Base-by-base conservation (phyloP, 2,113 vertebrate species). In the Bostrychus sinensis region DNA sequence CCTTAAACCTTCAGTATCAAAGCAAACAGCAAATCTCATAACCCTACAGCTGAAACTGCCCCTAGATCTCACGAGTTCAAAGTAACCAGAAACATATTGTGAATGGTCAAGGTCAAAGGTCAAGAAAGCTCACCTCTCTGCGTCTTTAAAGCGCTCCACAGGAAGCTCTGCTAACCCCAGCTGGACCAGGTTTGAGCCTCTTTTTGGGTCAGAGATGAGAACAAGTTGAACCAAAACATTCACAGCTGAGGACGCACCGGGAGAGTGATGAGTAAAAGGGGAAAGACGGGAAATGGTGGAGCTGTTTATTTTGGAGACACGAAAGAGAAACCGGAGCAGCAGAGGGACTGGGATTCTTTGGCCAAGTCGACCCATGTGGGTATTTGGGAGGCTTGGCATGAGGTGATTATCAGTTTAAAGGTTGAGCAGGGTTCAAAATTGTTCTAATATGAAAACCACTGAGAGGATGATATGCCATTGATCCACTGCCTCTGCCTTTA, bases 91-190 rank as follows among this genome's bases (percentile, higher is more conserved):
- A 75, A 75, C 74, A 81, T 68, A 72, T 65, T 46, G 62, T 63
- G 67, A 62, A 62, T 76, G 20, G 12, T 25, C 2, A 2, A 56
- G 58, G 75, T 84, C 70, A 71, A 56, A 79, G 80, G 51, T 84
- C 63, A 58, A 34, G 57, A 74, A 78, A 69, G 39, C 62, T 66
- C 70, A 84, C 70, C 67, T 70, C 25, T 8, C 34, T 16, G 14
- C 32, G 58, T 81, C 63, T 84, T 83, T 84, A 68, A 84, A 82
- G 57, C 76, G 62, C 72, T 81, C 80, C 56, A 68, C 20, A 19
- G 80, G 81, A 78, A 66, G 55, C 66, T 67, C 23, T 56, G 65
- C 72, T 53, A 11, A 2, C 63, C n/a, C 53, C 70, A 61, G 72
- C 77, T 81, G 74, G 73, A 72, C 62, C 20, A 66, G 45, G 32